These are phyloP conservation scores for Musca vetustissima DNA, from an alignment of 1,140 invertebrate genomes.

Conservation along the genomic window DNA sequence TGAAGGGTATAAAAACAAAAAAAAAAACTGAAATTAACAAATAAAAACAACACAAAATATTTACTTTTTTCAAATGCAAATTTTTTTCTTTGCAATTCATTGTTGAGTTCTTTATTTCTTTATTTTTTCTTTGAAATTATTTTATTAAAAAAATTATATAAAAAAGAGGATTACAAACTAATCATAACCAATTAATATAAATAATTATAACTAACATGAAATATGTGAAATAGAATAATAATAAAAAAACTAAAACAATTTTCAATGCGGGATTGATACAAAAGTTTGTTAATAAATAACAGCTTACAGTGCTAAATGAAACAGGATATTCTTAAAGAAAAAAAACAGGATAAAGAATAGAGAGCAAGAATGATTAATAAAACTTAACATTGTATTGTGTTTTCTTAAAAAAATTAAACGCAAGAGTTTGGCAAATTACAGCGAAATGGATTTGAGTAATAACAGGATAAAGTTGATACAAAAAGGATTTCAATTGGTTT, in stretches of 20 bases:
- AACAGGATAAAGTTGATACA: background rate
- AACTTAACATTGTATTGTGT: background rate
- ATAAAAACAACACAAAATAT: constrained; percentile 8
- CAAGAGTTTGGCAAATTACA: background rate
- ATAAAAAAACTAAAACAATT: background rate
- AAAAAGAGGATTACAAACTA: constrained; percentile 50
- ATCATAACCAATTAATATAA: constrained; percentile 53
- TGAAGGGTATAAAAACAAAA: no score
- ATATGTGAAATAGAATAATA: background rate
- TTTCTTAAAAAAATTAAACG: background rate
- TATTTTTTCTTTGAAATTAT: constrained; percentile 13
- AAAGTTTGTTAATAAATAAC: constrained; percentile 26
- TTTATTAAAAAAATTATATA: constrained; percentile 29
- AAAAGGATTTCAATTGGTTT: no score
- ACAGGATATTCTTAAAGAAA: constrained; percentile 2
- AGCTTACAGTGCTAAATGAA: constrained; percentile 31
- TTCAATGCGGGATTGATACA: constrained; percentile 20
- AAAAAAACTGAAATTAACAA: constrained; percentile 8
- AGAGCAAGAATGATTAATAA: background rate
- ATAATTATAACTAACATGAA: constrained; percentile 30
- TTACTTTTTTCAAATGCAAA: constrained; percentile 22
- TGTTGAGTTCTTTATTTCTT: constrained; percentile 26
- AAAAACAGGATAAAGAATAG: background rate
- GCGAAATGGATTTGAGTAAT: background rate
- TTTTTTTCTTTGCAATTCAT: constrained; percentile 20